These are phyloP conservation scores for Sinopyrophorus schimmeli DNA, from an alignment of 2,888 invertebrate species.

Conservation along the genomic window DNA sequence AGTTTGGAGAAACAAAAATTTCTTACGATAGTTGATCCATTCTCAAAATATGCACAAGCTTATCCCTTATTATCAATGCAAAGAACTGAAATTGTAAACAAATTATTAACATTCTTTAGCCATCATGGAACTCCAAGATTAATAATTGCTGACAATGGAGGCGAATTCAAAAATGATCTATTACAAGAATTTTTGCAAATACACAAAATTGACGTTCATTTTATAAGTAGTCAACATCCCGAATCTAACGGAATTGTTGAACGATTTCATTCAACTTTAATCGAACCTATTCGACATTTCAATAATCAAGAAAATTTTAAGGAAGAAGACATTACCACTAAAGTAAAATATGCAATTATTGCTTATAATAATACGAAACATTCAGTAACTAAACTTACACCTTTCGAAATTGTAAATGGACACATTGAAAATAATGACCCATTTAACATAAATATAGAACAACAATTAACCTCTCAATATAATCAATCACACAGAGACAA, in stretches of 20 bases:
- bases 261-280: too few relatives aligned
- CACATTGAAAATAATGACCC: constrained; percentile 5
- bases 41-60: constrained; percentile 14
- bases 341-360: constrained; percentile 6
- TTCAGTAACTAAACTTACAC: constrained; percentile 14
- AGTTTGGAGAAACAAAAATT: constrained; percentile 11
- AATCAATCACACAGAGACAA: neutral
- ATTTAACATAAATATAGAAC: constrained; percentile 26
- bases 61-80: too few relatives aligned
- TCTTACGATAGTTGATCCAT: constrained; percentile 3
- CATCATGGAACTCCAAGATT: constrained; percentile 7
- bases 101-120: too few relatives aligned
- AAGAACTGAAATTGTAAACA: too few relatives aligned
- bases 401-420: constrained; percentile 2
- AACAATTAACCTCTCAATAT: constrained; percentile 3
- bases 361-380: constrained; percentile 15
- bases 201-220: too few relatives aligned
- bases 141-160: constrained; percentile 7
- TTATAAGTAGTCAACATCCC: too few relatives aligned
- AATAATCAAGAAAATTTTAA: too few relatives aligned
- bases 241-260: too few relatives aligned
- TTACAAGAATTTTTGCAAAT: too few relatives aligned
- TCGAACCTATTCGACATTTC: too few relatives aligned
- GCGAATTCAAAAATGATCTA: constrained; percentile 7
- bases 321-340: neutral